A percentile compares a stretch with the other conserved stretches of the same genome.
These are phyloP conservation scores for Pegea sp. DNA, from an alignment of 23 tunicate species.

Conservation along the genomic window DNA sequence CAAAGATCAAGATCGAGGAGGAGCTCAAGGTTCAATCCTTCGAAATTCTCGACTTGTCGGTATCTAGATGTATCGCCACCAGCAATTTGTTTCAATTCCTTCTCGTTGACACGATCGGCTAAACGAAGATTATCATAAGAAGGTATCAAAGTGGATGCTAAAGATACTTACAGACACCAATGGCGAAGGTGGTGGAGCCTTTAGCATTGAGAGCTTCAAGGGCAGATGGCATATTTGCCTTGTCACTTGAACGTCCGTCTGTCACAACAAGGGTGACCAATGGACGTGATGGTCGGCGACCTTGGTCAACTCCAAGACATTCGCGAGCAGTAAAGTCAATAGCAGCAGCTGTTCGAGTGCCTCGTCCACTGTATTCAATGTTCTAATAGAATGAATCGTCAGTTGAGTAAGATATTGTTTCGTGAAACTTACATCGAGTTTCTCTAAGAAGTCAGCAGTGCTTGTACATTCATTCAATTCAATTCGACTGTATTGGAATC, in stretches of 20 bases:
- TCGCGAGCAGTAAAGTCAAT: constrained; percentile 16
- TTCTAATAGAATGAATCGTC: neutral
- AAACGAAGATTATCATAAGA: neutral
- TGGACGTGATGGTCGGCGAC: constrained; percentile 49
- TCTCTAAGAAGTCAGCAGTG: constrained; percentile 23
- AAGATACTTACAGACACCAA: constrained; percentile 71
- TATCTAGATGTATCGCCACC: constrained; percentile 24
- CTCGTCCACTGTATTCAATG: constrained; percentile 33
- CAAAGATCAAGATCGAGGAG: constrained; percentile 17
- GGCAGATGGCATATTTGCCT: constrained; percentile 14
- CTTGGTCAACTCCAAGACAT: constrained; percentile 12
- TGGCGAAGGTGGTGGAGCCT: constrained; percentile 27
- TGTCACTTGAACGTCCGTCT: constrained; percentile 65
- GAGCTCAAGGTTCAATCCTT: constrained; percentile 24
- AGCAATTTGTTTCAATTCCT: constrained; percentile 47
- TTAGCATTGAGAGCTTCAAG: constrained; percentile 19
- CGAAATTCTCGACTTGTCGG: constrained; percentile 35
- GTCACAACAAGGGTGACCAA: constrained; percentile 44
- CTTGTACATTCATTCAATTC: constrained; percentile 18
- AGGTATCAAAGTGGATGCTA: neutral
- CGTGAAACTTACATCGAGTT: constrained; percentile 24
- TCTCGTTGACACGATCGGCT: constrained; percentile 45
- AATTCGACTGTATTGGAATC: constrained; percentile 20
- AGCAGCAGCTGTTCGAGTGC: constrained; percentile 72
- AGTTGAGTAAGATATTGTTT: neutral